A percentile compares a stretch with the other conserved stretches of the same genome.
Conservation (phyloP, 2,888 invertebrate species). For the Neoascia interrupta region DNA sequence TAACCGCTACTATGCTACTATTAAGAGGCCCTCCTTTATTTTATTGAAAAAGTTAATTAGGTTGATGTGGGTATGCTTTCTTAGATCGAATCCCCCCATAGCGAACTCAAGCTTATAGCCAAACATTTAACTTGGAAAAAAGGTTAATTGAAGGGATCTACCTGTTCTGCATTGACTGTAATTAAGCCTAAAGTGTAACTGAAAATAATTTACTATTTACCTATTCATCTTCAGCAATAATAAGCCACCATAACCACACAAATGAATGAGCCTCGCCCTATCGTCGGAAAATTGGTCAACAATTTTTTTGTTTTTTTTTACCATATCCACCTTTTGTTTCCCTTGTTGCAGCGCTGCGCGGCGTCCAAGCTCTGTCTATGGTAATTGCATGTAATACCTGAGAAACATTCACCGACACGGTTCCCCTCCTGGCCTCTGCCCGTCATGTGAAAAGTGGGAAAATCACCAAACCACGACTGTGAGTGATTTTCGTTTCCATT, state of each 20-base stretch:
- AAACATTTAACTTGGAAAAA: too few species aligned
- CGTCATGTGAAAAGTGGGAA: constrained; percentile 45
- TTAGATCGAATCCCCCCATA: too few species aligned
- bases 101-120: too few species aligned
- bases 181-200: too few species aligned
- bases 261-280: background rate
- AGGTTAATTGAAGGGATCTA: too few species aligned
- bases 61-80: too few species aligned
- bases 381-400: constrained; percentile 30
- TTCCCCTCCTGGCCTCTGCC: constrained; percentile 34
- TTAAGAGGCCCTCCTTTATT: too few species aligned
- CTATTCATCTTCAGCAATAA: background rate
- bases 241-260: too few species aligned
- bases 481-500: constrained; percentile 63
- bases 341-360: too few species aligned
- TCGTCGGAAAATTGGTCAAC: constrained; percentile 21
- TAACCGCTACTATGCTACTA: too few species aligned
- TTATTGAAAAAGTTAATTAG: too few species aligned
- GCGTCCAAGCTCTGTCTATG: constrained; percentile 34
- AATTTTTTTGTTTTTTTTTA: constrained; percentile 9
- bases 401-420: constrained; percentile 5
- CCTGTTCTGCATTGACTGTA: too few species aligned
- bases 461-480: constrained; percentile 68
- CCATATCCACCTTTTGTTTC: constrained; percentile 7
- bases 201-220: background rate